phyloP scores from a whole-genome alignment of 2,888 invertebrate genomes.

The Exephanes ischioxanthus region DNA sequence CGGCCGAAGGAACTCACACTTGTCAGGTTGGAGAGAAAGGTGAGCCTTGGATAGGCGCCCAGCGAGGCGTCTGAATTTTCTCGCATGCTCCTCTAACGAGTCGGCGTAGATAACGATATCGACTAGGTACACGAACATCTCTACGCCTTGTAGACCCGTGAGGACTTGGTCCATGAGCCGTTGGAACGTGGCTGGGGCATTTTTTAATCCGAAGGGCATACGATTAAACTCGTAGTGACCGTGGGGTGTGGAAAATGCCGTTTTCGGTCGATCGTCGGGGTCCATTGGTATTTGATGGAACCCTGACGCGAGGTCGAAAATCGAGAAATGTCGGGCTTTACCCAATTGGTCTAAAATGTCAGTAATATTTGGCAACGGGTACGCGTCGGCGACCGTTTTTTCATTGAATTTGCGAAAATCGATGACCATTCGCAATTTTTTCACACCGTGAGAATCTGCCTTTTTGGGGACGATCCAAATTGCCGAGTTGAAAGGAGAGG shows the following conservation, averaged over 20 bases:
- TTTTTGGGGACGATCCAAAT: too few relatives aligned
- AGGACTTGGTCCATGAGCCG: too few relatives aligned
- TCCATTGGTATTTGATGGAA: slow-evolving; percentile 21
- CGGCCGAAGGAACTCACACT: neutral
- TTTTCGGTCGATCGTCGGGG: slow-evolving; percentile 18
- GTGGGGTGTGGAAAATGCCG: neutral
- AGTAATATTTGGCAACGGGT: too few relatives aligned
- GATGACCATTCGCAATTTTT: too few relatives aligned
- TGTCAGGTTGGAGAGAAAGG: neutral
- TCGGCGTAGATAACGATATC: too few relatives aligned
- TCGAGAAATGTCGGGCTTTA: slow-evolving; percentile 27
- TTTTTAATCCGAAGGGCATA: too few relatives aligned
- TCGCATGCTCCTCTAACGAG: slow-evolving; percentile 23
- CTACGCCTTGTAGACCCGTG: too few relatives aligned
- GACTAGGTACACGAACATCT: too few relatives aligned
- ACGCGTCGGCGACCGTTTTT: too few relatives aligned
- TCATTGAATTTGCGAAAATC: too few relatives aligned
- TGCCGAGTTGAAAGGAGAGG: neutral
- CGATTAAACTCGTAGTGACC: slow-evolving; percentile 5
- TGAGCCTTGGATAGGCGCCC: slow-evolving; percentile 9
- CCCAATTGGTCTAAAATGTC: slow-evolving; percentile 27
- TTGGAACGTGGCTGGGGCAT: too few relatives aligned
- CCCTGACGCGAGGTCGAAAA: slow-evolving; percentile 29
- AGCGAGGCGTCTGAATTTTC: slow-evolving; percentile 12
- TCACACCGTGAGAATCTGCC: too few relatives aligned